Evolutionary conservation across 1,140 invertebrate genomes (phyloP).

Genomic region (Helicoverpa armigera): DNA sequence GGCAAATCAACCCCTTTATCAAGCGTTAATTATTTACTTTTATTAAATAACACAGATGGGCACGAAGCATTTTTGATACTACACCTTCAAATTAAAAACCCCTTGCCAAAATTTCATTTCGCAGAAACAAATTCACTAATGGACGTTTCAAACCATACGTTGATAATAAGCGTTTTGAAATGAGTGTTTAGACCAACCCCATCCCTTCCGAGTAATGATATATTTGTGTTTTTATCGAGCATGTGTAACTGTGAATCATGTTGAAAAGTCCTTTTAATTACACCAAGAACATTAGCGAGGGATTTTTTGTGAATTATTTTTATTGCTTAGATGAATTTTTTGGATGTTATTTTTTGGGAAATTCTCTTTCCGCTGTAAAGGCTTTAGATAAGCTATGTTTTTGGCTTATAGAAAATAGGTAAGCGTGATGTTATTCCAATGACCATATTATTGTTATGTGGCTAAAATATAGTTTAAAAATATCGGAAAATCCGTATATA

Average conservation of each 20-base stretch:
- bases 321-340: not conserved
- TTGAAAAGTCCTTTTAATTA: constrained; percentile 50
- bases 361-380: constrained; percentile 2
- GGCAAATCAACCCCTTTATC: too few relatives aligned
- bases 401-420: not conserved
- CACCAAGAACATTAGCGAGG: constrained; percentile 30
- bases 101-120: constrained; percentile 31
- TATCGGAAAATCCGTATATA: too few relatives aligned
- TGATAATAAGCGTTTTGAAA: constrained; percentile 25
- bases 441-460: not conserved
- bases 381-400: not conserved
- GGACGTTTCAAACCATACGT: not conserved
- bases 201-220: constrained; percentile 45
- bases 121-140: constrained; percentile 32
- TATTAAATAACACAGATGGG: too few relatives aligned
- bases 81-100: not conserved
- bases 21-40: too few relatives aligned
- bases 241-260: constrained; percentile 47
- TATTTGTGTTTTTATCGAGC: constrained; percentile 43
- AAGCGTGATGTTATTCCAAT: not conserved
- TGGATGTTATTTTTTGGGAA: constrained; percentile 28
- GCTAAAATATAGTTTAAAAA: too few relatives aligned
- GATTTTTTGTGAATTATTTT: constrained; percentile 34
- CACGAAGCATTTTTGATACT: too few relatives aligned
- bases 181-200: constrained; percentile 19